These are phyloP conservation scores for Chaetophractus vellerosus DNA, from an alignment of 2,797 vertebrate species.

Conservation along the genomic window DNA sequence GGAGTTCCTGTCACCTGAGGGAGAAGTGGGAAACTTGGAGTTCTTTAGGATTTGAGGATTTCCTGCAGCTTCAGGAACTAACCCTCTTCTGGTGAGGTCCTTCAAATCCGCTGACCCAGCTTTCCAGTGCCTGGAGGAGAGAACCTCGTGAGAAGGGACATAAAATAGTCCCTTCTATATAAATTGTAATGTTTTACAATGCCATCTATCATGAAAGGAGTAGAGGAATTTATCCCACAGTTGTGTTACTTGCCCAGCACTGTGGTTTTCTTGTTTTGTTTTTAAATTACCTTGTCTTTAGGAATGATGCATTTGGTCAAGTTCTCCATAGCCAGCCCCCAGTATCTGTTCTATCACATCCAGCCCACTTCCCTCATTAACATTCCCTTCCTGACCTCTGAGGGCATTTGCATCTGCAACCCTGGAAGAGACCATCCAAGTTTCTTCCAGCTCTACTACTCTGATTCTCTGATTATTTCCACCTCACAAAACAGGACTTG, in stretches of 20 bases:
- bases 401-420: not conserved
- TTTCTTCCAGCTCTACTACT: not conserved
- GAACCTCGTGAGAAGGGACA: not conserved
- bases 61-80: not conserved
- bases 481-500: not conserved
- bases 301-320: not conserved
- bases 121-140: conserved; percentile 39
- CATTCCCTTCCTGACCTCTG: not conserved
- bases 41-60: conserved; percentile 3
- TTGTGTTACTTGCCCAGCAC: not conserved
- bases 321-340: not conserved
- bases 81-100: not conserved
- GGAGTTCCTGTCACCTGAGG: not conserved
- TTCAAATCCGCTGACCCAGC: not conserved
- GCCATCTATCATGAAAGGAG: not conserved
- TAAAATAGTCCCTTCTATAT: not conserved
- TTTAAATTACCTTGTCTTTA: not conserved
- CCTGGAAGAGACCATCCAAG: not conserved
- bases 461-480: conserved; percentile 42
- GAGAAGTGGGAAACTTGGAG: not conserved
- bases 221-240: not conserved
- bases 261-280: not conserved
- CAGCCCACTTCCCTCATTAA: not conserved
- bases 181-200: conserved; percentile 12
- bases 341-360: not conserved